Conservation (phyloP, 2,888 invertebrate species). For the Brachyopa scutellaris region DNA sequence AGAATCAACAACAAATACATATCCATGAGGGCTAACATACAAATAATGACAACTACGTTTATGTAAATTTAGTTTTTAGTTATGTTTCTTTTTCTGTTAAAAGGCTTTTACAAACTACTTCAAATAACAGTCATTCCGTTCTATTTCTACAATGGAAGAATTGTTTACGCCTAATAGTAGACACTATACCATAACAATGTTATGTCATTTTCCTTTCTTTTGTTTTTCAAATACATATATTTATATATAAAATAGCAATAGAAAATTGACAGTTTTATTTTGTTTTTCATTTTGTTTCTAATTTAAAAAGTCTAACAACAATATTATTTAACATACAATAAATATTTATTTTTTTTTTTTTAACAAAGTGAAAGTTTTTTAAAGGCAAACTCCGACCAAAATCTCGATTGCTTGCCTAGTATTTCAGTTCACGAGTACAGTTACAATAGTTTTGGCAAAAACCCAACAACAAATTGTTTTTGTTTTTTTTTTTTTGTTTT, state of each 20-base stretch:
- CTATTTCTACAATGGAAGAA: constrained; percentile 62
- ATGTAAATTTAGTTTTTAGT: constrained; percentile 23
- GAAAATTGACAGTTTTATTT: constrained; percentile 67
- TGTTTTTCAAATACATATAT: constrained; percentile 22
- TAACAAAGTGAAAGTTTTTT: constrained; percentile 60
- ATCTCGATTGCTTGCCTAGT: constrained; percentile 20
- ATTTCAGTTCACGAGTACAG: constrained; percentile 62
- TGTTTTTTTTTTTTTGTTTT: constrained; percentile 36
- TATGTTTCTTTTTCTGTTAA: background rate
- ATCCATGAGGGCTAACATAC: constrained; percentile 36
- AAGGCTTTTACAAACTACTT: constrained; percentile 29
- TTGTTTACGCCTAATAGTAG: constrained; percentile 34
- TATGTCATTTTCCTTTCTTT: constrained; percentile 22
- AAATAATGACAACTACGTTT: constrained; percentile 49
- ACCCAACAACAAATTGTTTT: constrained; percentile 64
- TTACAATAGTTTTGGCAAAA: constrained; percentile 60
- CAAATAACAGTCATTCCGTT: constrained; percentile 59
- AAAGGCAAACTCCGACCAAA: constrained; percentile 48
- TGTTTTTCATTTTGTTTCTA: background rate
- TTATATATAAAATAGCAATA: constrained; percentile 63
- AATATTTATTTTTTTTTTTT: too few relatives aligned
- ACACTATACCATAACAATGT: constrained; percentile 23
- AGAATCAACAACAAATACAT: constrained; percentile 43
- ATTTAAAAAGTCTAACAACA: constrained; percentile 61
- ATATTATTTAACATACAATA: constrained; percentile 63